Base-by-base conservation (phyloP, 2,888 invertebrate genomes). In the Patella depressa region DNA sequence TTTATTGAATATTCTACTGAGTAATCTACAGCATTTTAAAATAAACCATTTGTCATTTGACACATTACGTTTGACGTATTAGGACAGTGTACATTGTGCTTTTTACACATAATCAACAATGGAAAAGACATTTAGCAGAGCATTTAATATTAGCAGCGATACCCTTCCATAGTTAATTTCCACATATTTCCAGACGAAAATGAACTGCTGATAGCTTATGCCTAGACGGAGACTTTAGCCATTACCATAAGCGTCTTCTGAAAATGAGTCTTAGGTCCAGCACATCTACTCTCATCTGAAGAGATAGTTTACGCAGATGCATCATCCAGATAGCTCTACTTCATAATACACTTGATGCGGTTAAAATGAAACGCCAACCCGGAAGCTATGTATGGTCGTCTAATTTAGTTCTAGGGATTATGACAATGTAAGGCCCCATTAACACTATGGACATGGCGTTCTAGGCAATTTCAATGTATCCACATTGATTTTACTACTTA, bases 401-500 rank as follows among this genome's bases (percentile, higher is more conserved):
- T 24, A 71, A 77, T 0, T 72, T 85, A 19, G 85, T 83, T 53
- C 24, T 17, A 19, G 81, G 83, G n/a, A 74, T 83, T 7, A 15
- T 83, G 82, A 73, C 75, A 65, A 17, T 19, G 72, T 17, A 79
- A 82, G 53, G 76, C 74, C 14, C 72, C 75, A 7, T 78, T 87
- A 3, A 73, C 78, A 19, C 77, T 84, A 34, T 88, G 88, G 87
- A 69, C 77, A 12, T 73, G 34, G n/a, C 79, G 88, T 53, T 80
- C 78, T 7, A 77, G 82, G 69, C 86, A 87, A 14, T 90, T 88
- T 88, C 84, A 90, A 77, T 83, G 91, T 29, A 81, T 92, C 4
- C 92, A 92, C 82, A 84, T 91, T 24, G 92, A 92, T 82, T 91
- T 89, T 84, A 89, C 90, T 19, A 91, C 91, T 11, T 90, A 89